Evolutionary conservation across 2,797 vertebrate genomes (phyloP).

Genomic region (Coreius guichenoti): DNA sequence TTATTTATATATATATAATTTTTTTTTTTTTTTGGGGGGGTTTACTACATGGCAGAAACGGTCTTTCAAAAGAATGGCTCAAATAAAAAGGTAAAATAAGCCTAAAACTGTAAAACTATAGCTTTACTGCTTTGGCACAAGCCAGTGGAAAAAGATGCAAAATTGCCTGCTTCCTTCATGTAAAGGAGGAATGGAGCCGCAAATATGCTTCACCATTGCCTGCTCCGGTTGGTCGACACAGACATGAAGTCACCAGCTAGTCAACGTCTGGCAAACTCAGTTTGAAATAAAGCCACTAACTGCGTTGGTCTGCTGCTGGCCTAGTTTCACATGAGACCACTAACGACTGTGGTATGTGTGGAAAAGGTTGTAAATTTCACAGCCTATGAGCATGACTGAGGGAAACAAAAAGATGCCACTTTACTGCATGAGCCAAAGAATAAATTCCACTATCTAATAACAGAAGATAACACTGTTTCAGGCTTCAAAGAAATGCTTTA

Average conservation of each 20-base stretch:
- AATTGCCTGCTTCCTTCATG: constrained; percentile 51
- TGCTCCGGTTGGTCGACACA: not conserved
- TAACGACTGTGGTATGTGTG: constrained; percentile 58
- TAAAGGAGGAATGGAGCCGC: constrained; percentile 31
- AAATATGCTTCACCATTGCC: constrained; percentile 3
- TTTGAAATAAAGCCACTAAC: constrained; percentile 27
- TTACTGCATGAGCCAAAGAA: not conserved
- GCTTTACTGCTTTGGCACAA: constrained; percentile 71
- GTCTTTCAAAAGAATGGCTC: constrained; percentile 19
- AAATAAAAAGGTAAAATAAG: constrained; percentile 5
- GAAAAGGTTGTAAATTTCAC: constrained; percentile 49
- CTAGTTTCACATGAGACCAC: constrained; percentile 59
- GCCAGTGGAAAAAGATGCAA: constrained; percentile 64
- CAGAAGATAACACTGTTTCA: not conserved
- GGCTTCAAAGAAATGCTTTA: not conserved
- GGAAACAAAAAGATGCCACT: constrained; percentile 8
- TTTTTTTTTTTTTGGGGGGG: not conserved
- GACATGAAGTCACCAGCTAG: constrained; percentile 5
- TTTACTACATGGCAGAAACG: not conserved
- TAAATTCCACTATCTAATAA: not conserved
- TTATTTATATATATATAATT: not conserved
- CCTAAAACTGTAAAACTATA: constrained; percentile 62
- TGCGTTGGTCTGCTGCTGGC: not conserved
- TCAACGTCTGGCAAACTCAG: constrained; percentile 2
- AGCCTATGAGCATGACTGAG: constrained; percentile 29